Percentiles rank a stretch among this genome's conserved stretches.
phyloP scores from a whole-genome alignment of 1,140 invertebrate genomes.

The Ostrea edulis region DNA sequence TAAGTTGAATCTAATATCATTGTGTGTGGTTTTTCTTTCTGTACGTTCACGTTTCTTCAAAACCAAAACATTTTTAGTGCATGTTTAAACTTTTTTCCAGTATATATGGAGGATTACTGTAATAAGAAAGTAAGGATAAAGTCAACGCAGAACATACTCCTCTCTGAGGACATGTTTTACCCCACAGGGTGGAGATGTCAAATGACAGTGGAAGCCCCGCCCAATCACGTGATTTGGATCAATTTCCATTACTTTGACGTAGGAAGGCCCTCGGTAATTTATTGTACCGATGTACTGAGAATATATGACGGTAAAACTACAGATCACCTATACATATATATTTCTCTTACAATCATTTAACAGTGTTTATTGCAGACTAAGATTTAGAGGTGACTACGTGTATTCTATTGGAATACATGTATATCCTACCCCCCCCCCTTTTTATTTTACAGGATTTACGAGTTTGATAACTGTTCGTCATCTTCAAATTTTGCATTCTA shows the following conservation, averaged over 20 bases:
- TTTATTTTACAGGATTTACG: too few species aligned
- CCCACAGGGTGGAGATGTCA: conserved; percentile 47
- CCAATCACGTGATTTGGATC: conserved; percentile 47
- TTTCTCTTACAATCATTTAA: too few species aligned
- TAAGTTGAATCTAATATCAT: background rate
- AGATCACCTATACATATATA: too few species aligned
- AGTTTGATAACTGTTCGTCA: too few species aligned
- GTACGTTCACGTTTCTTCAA: background rate
- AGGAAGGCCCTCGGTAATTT: conserved; percentile 40
- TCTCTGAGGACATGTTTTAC: conserved; percentile 46
- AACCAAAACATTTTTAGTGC: background rate
- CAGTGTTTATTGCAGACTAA: too few species aligned
- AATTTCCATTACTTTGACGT: conserved; percentile 47
- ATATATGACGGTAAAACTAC: conserved; percentile 43
- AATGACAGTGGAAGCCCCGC: conserved; percentile 23
- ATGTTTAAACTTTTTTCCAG: conserved; percentile 25
- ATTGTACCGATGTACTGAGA: conserved; percentile 42
- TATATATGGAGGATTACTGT: conserved; percentile 51
- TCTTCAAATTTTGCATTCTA: too few species aligned
- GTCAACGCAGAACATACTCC: background rate
- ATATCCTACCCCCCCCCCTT: too few species aligned
- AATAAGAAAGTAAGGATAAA: conserved; percentile 34
- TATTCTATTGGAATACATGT: too few species aligned
- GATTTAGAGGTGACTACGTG: too few species aligned
- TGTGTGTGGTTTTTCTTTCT: background rate